Conservation (phyloP, 2,888 invertebrate species). For the Phorcus lineatus region DNA sequence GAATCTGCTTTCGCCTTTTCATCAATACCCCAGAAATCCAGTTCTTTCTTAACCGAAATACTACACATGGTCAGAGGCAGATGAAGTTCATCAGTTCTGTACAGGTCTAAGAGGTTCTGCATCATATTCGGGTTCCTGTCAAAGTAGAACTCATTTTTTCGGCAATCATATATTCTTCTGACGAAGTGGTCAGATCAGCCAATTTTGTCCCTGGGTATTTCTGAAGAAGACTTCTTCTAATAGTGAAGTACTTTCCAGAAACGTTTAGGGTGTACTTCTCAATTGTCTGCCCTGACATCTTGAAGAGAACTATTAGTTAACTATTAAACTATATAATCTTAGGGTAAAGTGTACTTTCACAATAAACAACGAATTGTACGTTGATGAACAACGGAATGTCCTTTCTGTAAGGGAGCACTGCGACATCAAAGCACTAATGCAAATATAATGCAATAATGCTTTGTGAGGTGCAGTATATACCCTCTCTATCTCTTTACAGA, state of each 20-base stretch:
- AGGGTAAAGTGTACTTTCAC: too few relatives aligned
- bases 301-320: too few relatives aligned
- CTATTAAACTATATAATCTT: too few relatives aligned
- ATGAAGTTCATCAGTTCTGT: constrained; percentile 56
- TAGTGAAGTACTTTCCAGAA: constrained; percentile 45
- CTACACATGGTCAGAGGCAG: constrained; percentile 61
- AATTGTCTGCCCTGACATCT: not conserved
- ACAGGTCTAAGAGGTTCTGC: constrained; percentile 54
- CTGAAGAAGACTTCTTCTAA: constrained; percentile 34
- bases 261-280: constrained; percentile 38
- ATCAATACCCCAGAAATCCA: constrained; percentile 61
- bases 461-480: too few relatives aligned
- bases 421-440: too few relatives aligned
- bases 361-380: too few relatives aligned
- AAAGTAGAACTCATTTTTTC: constrained; percentile 49
- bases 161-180: constrained; percentile 27
- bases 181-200: constrained; percentile 25
- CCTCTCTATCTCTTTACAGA: too few relatives aligned
- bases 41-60: constrained; percentile 52
- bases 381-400: too few relatives aligned
- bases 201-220: constrained; percentile 39
- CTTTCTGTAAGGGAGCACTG: too few relatives aligned
- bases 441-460: too few relatives aligned
- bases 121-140: constrained; percentile 60
- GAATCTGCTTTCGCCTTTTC: constrained; percentile 55